Evolutionary conservation across 2,888 invertebrate genomes (phyloP).

Genomic region (Agelastica alni): DNA sequence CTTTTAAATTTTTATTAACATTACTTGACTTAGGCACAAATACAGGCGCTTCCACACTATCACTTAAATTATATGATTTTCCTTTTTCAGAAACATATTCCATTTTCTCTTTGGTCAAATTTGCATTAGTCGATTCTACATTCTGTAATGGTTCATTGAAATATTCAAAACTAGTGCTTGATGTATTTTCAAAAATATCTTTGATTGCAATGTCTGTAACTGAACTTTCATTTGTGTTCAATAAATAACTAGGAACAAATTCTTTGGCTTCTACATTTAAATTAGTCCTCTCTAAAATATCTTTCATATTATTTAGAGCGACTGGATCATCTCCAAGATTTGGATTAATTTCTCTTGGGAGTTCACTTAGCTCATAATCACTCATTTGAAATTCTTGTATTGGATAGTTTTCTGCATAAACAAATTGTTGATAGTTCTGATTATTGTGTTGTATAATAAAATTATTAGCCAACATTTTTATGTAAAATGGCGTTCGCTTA

Average conservation of each 20-base stretch:
- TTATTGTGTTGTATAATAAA: background rate
- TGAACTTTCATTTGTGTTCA: too few relatives aligned
- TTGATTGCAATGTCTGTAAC: too few relatives aligned
- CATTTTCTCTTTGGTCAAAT: too few relatives aligned
- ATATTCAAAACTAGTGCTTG: too few relatives aligned
- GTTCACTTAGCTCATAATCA: background rate
- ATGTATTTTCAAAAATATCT: too few relatives aligned
- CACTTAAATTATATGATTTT: too few relatives aligned
- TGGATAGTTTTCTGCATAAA: background rate
- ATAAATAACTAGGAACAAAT: background rate
- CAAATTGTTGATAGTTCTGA: background rate
- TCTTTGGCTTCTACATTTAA: background rate
- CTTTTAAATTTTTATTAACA: too few relatives aligned
- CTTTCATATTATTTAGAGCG: background rate
- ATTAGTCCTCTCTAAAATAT: background rate
- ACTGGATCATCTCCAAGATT: background rate
- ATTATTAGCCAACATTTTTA: slow-evolving; percentile 1
- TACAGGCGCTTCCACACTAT: too few relatives aligned
- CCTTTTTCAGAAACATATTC: too few relatives aligned
- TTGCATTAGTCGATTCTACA: too few relatives aligned
- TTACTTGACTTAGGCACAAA: too few relatives aligned
- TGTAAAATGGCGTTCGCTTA: background rate
- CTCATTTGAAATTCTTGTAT: background rate
- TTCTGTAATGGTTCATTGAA: too few relatives aligned
- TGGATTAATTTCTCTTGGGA: background rate